Evolutionary conservation across 2,888 invertebrate genomes (phyloP), one percentile per base, ranked within the genome.

Genomic region (Cheilosia variabilis): DNA sequence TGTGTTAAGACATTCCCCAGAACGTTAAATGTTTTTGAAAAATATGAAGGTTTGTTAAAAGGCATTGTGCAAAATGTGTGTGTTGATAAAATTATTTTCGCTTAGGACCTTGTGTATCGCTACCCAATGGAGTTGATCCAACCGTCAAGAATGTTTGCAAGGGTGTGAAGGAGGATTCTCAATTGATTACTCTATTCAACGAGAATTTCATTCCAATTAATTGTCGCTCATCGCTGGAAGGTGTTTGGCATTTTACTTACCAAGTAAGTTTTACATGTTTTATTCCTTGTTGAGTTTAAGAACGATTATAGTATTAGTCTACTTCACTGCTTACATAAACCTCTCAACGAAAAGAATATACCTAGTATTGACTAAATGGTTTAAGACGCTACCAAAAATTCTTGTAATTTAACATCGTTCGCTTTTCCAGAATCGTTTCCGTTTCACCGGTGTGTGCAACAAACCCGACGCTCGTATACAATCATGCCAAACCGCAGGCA

Each of bases 211-310:
- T 96, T 1, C 97, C 98, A 45, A 95, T 98, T 1, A 98, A 98
- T 92, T 98, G 98, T 90, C 94, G 98, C 80, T 97, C 98, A 3
- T 97, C 98, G 6, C 93, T 98, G 47, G 98, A 98, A 94, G 98
- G 98, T 73, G 98, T 98, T n/a, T 98, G 98, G 98, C 97, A 97
- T 89, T 98, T 98, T 93, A 96, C 97, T 1, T 97, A 97, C 91
- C 97, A 97, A 92, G 94, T 93, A 89, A 87, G 77, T 75, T 6
- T 9, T 37, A 13, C 9, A 34, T 13, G 10, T 4, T 37, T 37
- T 37, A 37, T 37, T 34, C 10, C 34, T 4, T 4, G 4, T 13
- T 37, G 3, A 13, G 34, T 34, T 34, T 10, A 10, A 2, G 37
- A 2, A 37, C 37, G 13, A 37, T 6, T 27, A 1, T 27, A 6